A percentile compares a stretch with the other conserved stretches of the same genome.
Evolutionary conservation across 2,797 vertebrate species (phyloP).

Genomic region (Clarias pachynema): DNA sequence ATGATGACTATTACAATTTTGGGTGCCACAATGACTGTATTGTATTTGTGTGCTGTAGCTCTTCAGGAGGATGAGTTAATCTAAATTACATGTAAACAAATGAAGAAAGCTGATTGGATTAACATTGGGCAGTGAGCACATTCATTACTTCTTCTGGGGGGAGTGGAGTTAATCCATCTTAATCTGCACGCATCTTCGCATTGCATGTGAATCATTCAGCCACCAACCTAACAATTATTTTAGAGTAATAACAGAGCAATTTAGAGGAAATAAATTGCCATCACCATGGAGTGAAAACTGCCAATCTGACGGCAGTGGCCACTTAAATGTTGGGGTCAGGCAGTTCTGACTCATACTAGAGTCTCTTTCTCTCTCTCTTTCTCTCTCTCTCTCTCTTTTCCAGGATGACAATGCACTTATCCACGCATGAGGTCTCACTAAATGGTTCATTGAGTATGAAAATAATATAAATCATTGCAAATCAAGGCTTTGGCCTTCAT

Average conservation of each 20-base stretch:
- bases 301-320: conserved; percentile 60
- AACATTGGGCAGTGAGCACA: conserved; percentile 17
- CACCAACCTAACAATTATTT: conserved; percentile 58
- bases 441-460: not conserved
- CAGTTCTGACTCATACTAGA: conserved; percentile 27
- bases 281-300: conserved; percentile 50
- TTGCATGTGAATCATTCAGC: conserved; percentile 64
- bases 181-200: conserved; percentile 55
- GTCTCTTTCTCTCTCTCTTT: conserved; percentile 18
- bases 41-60: conserved; percentile 40
- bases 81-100: conserved; percentile 52
- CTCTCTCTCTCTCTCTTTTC: conserved; percentile 11
- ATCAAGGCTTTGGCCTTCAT: too few species aligned
- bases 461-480: not conserved
- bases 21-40: conserved; percentile 45
- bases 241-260: conserved; percentile 66
- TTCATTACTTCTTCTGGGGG: conserved; percentile 38
- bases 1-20: conserved; percentile 38
- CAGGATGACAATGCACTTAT: not conserved
- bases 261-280: conserved; percentile 68
- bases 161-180: conserved; percentile 62
- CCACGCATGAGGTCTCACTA: not conserved
- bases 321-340: conserved; percentile 36
- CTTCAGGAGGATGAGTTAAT: conserved; percentile 33
- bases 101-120: conserved; percentile 41